Evolutionary conservation across 2,888 invertebrate species (phyloP), one percentile per base, ranked within the genome.

Genomic region (Piscicola geometra): DNA sequence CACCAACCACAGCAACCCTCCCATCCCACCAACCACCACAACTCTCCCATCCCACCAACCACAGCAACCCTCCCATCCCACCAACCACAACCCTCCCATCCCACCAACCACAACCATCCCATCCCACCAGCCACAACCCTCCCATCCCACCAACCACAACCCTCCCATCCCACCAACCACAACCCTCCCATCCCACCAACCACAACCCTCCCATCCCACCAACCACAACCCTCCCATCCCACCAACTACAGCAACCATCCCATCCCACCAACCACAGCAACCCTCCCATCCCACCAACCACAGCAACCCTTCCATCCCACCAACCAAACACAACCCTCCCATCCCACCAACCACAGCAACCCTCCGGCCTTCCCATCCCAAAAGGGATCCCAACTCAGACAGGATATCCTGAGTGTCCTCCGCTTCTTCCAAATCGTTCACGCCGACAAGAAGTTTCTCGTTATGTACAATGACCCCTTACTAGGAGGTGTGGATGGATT

Each of bases 391-490:
- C 90, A 91, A 5, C 86, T 99, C 25, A 86, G 93, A 28, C 94
- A 96, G 81, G 98, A 99, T 82, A 92, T 99, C 79, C 89, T 90
- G 52, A 91, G 91, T 0, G 86, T 99, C 74, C 89, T 96, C 76
- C 90, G 91, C 81, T 99, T 99, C 87, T 99, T 98, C 97, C 93
- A 95, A 84, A 90, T 92, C 2, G 91, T 98, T 90, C 93, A 95
- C 83, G 82, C 85, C 1, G 88, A 88, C 81, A 86, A 85, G 78
- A 87, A 87, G 78, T 87, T 87, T 79, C 82, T 88, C 74, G n/a
- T n/a, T n/a, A 83, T 82, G 67, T 81, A 83, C 1, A 82, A 80
- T 52, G 80, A 81, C n/a, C 79, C 83, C 15, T 80, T 81, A 0
- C 78, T 82, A 35, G 77, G 77, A 76, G 81, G 82, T 77, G 25